phyloP scores from a whole-genome alignment of 2,888 invertebrate genomes.

The Anodontia alba region DNA sequence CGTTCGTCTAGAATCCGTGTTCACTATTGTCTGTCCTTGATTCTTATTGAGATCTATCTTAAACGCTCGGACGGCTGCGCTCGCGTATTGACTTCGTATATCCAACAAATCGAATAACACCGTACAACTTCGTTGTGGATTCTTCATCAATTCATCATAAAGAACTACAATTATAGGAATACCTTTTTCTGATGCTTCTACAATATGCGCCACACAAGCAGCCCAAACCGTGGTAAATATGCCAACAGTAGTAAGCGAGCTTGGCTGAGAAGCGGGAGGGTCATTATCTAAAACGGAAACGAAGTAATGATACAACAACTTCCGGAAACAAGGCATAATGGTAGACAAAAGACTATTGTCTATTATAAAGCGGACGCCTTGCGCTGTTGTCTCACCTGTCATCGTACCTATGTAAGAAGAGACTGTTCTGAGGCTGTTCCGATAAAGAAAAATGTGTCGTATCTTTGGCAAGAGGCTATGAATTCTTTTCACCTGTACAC shows the following conservation, averaged over 20 bases:
- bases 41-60: constrained; percentile 71
- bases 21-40: constrained; percentile 57
- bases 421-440: constrained; percentile 78
- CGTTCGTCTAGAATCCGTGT: constrained; percentile 64
- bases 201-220: constrained; percentile 68
- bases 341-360: constrained; percentile 74
- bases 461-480: constrained; percentile 72
- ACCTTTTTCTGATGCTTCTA: constrained; percentile 72
- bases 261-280: constrained; percentile 58
- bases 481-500: constrained; percentile 74
- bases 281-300: constrained; percentile 71
- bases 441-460: constrained; percentile 76
- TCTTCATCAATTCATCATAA: constrained; percentile 80
- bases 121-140: constrained; percentile 70
- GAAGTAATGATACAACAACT: constrained; percentile 67
- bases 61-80: constrained; percentile 74
- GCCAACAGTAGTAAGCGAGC: constrained; percentile 68
- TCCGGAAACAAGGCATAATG: constrained; percentile 72
- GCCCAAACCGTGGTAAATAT: constrained; percentile 78
- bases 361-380: constrained; percentile 70
- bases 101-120: constrained; percentile 73
- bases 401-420: constrained; percentile 73
- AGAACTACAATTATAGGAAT: constrained; percentile 74
- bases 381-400: constrained; percentile 69
- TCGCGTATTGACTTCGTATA: constrained; percentile 73